phyloP scores from a whole-genome alignment of 2,888 invertebrate species.

The Catonia carolina region DNA sequence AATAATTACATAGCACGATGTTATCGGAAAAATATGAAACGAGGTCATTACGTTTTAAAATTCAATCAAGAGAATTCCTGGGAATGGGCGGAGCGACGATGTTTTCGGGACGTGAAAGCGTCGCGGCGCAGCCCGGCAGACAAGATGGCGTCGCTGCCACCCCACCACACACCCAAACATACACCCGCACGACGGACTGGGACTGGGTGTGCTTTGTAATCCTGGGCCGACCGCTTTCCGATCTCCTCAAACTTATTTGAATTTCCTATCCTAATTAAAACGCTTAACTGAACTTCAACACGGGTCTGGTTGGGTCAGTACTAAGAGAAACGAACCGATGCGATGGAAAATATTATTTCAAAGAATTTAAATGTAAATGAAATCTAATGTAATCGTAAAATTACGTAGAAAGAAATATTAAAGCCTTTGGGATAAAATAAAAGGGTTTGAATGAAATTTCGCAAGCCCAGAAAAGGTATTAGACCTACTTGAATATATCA shows the following conservation, averaged over 20 bases:
- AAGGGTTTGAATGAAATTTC: too few species aligned
- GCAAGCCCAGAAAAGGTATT: too few species aligned
- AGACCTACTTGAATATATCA: too few species aligned
- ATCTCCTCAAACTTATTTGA: not conserved
- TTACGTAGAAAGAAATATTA: too few species aligned
- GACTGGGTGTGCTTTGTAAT: not conserved
- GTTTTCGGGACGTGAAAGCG: constrained; percentile 1
- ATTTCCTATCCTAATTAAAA: constrained; percentile 10
- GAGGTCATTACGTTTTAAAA: constrained; percentile 8
- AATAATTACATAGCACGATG: too few species aligned
- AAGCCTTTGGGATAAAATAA: too few species aligned
- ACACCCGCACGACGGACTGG: not conserved
- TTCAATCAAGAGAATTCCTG: not conserved
- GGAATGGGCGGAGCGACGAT: constrained; percentile 9
- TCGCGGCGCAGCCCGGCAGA: constrained; percentile 4
- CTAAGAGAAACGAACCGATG: too few species aligned
- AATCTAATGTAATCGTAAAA: too few species aligned
- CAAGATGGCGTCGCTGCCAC: constrained; percentile 4
- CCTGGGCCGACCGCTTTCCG: not conserved
- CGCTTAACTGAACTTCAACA: not conserved
- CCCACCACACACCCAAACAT: not conserved
- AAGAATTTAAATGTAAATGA: too few species aligned
- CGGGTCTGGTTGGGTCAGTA: too few species aligned
- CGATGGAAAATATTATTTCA: too few species aligned
- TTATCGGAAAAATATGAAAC: not conserved